A percentile compares a stretch with the other conserved stretches of the same genome.
Conservation (phyloP, 2,888 invertebrate species). For the Scrobipalpa atriplicella region DNA sequence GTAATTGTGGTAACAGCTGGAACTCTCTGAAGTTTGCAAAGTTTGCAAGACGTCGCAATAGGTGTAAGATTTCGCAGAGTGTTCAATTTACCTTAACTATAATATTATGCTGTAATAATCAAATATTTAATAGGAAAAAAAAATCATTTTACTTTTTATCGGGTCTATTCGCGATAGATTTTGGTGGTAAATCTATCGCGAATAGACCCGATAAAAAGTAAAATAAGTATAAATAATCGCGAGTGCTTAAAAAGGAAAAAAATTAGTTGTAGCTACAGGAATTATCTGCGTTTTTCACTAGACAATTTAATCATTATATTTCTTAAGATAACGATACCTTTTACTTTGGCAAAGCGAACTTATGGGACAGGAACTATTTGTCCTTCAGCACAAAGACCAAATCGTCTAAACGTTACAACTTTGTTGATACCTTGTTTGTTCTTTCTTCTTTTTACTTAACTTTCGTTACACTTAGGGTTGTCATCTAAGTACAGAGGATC, state of each 20-base stretch:
- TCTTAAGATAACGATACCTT: too few relatives aligned
- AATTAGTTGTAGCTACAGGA: too few relatives aligned
- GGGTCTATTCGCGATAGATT: too few relatives aligned
- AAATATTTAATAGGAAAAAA: too few relatives aligned
- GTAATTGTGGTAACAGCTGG: constrained; percentile 13
- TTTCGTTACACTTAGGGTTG: constrained; percentile 2
- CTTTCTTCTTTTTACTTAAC: constrained; percentile 12
- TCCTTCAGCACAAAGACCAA: not conserved
- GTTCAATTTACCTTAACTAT: not conserved
- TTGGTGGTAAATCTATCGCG: too few relatives aligned
- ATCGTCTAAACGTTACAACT: constrained; percentile 18
- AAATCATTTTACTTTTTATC: too few relatives aligned
- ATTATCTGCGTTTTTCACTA: too few relatives aligned
- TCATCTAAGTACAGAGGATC: not conserved
- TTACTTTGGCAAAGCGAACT: constrained; percentile 17
- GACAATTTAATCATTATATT: too few relatives aligned
- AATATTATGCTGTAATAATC: too few relatives aligned
- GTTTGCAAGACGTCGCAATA: constrained; percentile 16
- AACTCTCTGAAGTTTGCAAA: not conserved
- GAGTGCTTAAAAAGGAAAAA: too few relatives aligned
- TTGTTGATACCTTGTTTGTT: constrained; percentile 22
- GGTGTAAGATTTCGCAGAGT: not conserved
- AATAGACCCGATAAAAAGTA: too few relatives aligned
- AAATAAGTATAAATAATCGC: too few relatives aligned
- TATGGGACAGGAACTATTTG: constrained; percentile 2